Percentiles rank a stretch among this genome's conserved stretches.
phyloP scores from a whole-genome alignment of 2,113 vertebrate species.

The Rhizomys pruinosus region DNA sequence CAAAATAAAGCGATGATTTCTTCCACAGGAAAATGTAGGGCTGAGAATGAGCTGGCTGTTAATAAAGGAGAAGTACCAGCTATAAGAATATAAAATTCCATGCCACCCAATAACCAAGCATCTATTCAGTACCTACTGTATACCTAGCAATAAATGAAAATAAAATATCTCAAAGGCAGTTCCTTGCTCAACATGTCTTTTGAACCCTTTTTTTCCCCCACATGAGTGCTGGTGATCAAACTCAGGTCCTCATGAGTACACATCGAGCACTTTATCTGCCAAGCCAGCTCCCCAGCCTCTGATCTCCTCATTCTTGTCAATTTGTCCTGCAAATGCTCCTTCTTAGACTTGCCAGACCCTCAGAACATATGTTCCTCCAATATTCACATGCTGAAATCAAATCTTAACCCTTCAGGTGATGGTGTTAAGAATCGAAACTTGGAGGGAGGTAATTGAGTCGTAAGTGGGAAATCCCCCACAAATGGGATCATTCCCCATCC shows the following conservation, averaged over 20 bases:
- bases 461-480: background rate
- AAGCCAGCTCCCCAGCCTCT: background rate
- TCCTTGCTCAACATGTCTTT: background rate
- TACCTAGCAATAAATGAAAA: background rate
- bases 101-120: background rate
- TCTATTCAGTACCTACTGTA: background rate
- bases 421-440: background rate
- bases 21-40: slow-evolving; percentile 31
- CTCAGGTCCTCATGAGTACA: background rate
- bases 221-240: background rate
- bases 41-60: slow-evolving; percentile 57
- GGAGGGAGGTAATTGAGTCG: background rate
- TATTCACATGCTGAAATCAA: background rate
- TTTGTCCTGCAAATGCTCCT: background rate
- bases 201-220: too few species aligned
- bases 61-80: slow-evolving; percentile 33
- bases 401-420: background rate
- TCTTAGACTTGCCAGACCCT: background rate
- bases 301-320: background rate
- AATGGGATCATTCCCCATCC: background rate
- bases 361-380: background rate
- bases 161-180: background rate
- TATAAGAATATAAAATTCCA: slow-evolving; percentile 7
- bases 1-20: slow-evolving; percentile 55
- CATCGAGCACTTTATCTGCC: background rate